phyloP scores from a whole-genome alignment of 2,113 vertebrate species.

The Callipepla squamata region DNA sequence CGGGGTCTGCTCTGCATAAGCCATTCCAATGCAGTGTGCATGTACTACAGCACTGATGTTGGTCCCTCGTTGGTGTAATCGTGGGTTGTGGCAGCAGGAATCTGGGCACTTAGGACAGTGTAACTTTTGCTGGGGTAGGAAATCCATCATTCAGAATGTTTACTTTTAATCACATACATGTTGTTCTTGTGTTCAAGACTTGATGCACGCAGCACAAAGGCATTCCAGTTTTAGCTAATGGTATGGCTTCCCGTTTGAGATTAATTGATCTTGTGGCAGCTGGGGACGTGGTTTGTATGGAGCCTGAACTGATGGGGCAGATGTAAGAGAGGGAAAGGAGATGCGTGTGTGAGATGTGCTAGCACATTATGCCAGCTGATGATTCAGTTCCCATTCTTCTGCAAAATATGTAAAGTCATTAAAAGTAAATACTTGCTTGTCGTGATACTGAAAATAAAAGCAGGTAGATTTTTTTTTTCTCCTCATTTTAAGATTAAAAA shows the following conservation, averaged over 20 bases:
- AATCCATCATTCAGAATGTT: neutral
- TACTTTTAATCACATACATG: neutral
- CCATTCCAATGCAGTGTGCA: rapidly evolving
- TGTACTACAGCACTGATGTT: neutral
- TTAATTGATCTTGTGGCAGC: neutral
- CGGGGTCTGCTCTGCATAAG: neutral
- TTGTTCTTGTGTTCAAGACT: neutral
- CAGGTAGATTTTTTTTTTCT: too few species aligned
- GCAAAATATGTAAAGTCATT: neutral
- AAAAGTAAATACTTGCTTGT: neutral
- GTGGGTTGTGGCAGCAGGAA: neutral
- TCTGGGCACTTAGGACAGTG: neutral
- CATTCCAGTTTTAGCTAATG: neutral
- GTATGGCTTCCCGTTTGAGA: neutral
- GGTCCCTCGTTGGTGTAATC: neutral
- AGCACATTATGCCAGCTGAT: neutral
- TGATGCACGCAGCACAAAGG: neutral
- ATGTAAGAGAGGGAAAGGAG: neutral
- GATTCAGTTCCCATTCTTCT: neutral
- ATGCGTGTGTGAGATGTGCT: rapidly evolving
- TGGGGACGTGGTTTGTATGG: conserved; percentile 26
- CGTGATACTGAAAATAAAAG: neutral
- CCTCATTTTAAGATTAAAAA: neutral
- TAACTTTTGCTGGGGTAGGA: neutral
- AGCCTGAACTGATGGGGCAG: neutral